These are phyloP conservation scores for Junonia oenone DNA, from an alignment of 2,888 invertebrate species.

Conservation along the genomic window DNA sequence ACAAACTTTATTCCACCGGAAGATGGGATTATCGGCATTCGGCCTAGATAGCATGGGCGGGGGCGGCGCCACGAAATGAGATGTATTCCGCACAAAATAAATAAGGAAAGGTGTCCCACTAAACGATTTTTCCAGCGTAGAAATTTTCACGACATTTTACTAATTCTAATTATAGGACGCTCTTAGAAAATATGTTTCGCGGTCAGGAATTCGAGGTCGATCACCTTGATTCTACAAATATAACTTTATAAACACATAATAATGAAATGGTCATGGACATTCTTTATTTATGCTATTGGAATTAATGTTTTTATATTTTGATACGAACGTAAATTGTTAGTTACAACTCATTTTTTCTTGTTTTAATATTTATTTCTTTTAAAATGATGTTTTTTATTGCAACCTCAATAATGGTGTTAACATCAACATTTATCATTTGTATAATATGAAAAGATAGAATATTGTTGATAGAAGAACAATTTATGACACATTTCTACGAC, in stretches of 20 bases:
- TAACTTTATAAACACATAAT: not conserved
- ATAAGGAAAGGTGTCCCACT: conserved; percentile 27
- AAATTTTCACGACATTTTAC: not conserved
- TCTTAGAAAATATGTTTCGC: not conserved
- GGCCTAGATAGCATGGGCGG: conserved; percentile 37
- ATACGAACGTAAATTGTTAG: not conserved
- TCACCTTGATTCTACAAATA: not conserved
- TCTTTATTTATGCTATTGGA: not conserved
- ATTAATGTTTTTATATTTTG: not conserved
- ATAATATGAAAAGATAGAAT: not conserved
- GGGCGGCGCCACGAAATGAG: conserved; percentile 25
- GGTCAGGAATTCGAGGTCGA: not conserved
- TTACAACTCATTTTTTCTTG: too few species aligned
- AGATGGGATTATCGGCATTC: too few species aligned
- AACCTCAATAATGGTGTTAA: too few species aligned
- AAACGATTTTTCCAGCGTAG: conserved; percentile 1
- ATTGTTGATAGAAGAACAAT: too few species aligned
- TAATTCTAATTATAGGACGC: not conserved
- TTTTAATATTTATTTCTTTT: too few species aligned
- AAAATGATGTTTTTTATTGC: too few species aligned
- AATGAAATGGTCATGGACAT: not conserved
- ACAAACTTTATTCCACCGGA: too few species aligned
- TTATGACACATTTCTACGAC: too few species aligned
- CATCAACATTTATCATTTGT: too few species aligned
- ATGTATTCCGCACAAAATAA: too few species aligned